Evolutionary conservation across 1,140 invertebrate genomes (phyloP), one percentile per base, ranked within the genome.

Genomic region (Tribolium castaneum): DNA sequence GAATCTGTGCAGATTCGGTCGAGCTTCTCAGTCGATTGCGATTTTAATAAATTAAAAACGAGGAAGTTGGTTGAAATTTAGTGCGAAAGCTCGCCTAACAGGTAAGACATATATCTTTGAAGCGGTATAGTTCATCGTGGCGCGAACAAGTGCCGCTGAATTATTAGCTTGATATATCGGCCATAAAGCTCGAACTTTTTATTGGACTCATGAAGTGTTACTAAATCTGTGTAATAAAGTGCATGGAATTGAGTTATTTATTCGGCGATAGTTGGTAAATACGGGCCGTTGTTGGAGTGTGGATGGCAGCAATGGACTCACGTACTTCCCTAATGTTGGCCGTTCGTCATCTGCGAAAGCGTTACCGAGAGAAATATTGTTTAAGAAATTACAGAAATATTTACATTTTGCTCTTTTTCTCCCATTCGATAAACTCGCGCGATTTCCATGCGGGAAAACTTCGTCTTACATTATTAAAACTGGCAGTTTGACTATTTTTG

Each of bases 231-330:
- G 56, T 74, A 70, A 66, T 78, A 66, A 78, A 70, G 16, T 56
- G 22, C 30, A 35, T 14, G 22, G 30, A 78, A 78, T 78, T 74
- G 70, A 74, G 54, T 78, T 78, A 74, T 78, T 78, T 78, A 78
- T 78, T 51, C 6, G 51, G 66, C 49, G 12, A 52, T 71, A 59
- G 76, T 22, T 45, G 49, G 49, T 72, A 54, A 77, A 77, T 77
- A 59, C 70, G 62, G 25, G 6, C 25, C 35, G 50, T 75, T 75
- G 2, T 45, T 59, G 14, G 19, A 13, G 30, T 52, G 50, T 30
- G 75, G 25, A 62, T 25, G 34, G 59, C 16, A 22, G 51, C 76
- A 56, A 72, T 70, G 35, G 75, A 22, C 66, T 52, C 76, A 77
- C 76, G 76, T 77, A 56, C 76, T 71, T 22, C 66, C 66, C 50